Evolutionary conservation across 2,888 invertebrate genomes (phyloP), one percentile per base, ranked within the genome.

Genomic region (Temnothorax ravouxi): DNA sequence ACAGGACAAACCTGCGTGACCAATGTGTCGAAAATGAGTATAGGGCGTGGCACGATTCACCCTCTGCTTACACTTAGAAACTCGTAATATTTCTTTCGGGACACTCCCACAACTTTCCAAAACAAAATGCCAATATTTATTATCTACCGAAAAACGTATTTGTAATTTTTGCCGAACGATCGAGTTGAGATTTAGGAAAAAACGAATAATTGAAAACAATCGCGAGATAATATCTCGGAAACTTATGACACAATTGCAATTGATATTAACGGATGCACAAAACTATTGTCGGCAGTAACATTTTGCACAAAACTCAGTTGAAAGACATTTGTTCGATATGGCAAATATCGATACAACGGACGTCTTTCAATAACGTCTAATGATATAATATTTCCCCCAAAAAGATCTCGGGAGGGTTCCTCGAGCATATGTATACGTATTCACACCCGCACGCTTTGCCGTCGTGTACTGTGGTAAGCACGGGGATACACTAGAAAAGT

Each of bases 21-120:
- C 91, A 90, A 91, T 84, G 89, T 91, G 89, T 92, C 91, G 89
- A 92, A 87, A 89, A 88, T 83, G 80, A 86, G 81, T 67, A 59
- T 62, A 74, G 88, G 93, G 93, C 93, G 93, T 93, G 93, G 93
- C 90, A 76, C 74, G 69, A 74, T 56, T 62, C 84, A 89, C 92
- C 50, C 66, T 67, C 29, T 29, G 66, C 47, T 67, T 47, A 67
- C 47, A 47, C 47, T 66, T 67, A 9, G 18, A 72, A 72, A 56
- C 21, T 71, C 21, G 71, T 52, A 72, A 72, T 25, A 41, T 54
- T 72, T 72, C 21, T 56, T 3, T 25, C 25, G 4, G 0, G 18
- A 56, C 38, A 54, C 25, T 25, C 56, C 29, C 4, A 61, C 59
- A 44, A 29, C 47, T 74, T 74, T 74, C 13, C 44, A 2, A 15